Evolutionary conservation across 2,888 invertebrate genomes (phyloP).

Genomic region (Dryomyza anilis): DNA sequence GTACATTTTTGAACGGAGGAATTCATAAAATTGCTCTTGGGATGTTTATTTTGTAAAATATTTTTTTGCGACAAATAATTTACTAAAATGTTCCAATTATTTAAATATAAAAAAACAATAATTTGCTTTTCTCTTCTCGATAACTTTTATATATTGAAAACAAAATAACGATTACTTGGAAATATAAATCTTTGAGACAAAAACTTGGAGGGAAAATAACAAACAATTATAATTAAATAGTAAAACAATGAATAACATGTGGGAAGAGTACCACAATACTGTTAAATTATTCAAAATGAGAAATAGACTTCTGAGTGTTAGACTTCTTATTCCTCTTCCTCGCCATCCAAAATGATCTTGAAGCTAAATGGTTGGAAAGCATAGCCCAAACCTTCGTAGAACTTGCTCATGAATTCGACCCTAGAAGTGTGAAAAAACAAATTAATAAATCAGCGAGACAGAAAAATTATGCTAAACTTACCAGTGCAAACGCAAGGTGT

Average conservation of each 20-base stretch:
- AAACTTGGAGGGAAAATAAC: not conserved
- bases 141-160: conserved; percentile 1
- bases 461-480: conserved; percentile 54
- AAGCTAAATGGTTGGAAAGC: conserved; percentile 86
- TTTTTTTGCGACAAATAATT: not conserved
- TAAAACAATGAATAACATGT: not conserved
- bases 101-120: not conserved
- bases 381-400: conserved; percentile 82
- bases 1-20: no score
- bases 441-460: not conserved
- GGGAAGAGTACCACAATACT: conserved; percentile 54
- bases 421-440: conserved; percentile 61
- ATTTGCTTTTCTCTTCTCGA: conserved; percentile 10
- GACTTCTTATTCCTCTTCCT: conserved; percentile 59
- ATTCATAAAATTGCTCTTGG: not conserved
- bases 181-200: not conserved
- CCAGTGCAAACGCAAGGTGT: conserved; percentile 98
- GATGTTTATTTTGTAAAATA: not conserved
- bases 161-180: not conserved
- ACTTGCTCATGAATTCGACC: conserved; percentile 97
- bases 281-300: conserved; percentile 31
- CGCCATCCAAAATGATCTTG: conserved; percentile 70
- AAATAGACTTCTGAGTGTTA: not conserved
- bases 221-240: not conserved
- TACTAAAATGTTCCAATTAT: not conserved